Base-by-base conservation (phyloP, 1,140 invertebrate genomes). In the Solenopsis fugax region DNA sequence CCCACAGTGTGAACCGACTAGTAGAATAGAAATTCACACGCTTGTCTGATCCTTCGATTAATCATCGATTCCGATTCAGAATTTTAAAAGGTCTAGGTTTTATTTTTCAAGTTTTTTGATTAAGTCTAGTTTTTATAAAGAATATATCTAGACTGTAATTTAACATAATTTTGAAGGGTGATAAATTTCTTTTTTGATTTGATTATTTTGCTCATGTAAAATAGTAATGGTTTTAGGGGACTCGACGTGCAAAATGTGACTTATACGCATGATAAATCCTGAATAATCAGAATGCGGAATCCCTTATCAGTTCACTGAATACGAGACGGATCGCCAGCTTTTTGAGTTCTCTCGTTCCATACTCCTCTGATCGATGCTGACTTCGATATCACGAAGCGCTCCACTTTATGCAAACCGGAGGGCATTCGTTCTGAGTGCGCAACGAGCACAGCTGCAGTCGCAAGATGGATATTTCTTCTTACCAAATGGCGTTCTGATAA, bases 401-500 rank as follows among this genome's bases (percentile, higher is more conserved):
- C 34, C 29, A 56, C 48, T 81, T 71, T 81, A 81, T 81, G 62
- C 64, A 69, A 81, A 65, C 48, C 24, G 21, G 62, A 69, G 13
- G 48, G 34, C 37, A 71, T 69, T 56, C 64, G 75, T 54, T 41
- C n/a, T 16, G 58, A 64, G 41, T 48, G n/a, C 21, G 45, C 62
- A 78, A 67, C 52, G 48, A 82, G 69, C 56, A n/a, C 67, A 60
- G 41, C 67, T 84, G 80, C 80, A 84, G 69, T 73, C 54, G 69
- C 45, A 60, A 58, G 37, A 81, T 81, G 78, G 69, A 75, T 82
- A 73, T 84, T 82, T 71, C 41, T 84, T 84, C 45, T 73, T 58
- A 48, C 52, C 80, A 50, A 75, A 84, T 84, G 58, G 16, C 52
- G 37, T 48, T 37, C 87, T 78, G 87, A 88, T 88, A 88, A 88